Base-by-base conservation (phyloP, 2,888 invertebrate species). In the Cremastinae sp. region DNA sequence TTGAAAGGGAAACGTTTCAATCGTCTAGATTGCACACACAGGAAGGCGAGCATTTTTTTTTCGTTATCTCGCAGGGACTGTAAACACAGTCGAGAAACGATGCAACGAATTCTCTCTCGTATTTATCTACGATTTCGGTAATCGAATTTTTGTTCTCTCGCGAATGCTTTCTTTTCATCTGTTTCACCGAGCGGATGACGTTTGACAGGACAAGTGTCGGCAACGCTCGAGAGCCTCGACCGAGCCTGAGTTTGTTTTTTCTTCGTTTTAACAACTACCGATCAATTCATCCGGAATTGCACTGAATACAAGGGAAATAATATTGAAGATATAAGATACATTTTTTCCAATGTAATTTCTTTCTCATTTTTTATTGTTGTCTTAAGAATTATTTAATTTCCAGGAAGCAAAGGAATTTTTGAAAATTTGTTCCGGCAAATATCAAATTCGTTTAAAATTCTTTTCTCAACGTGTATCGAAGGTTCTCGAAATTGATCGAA, bases 121-220 rank as follows among this genome's bases (percentile, higher is more conserved):
- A 82, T 87, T 87, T 87, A 86, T 85, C 83, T 83, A 85, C 83
- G 82, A 80, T 81, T 75, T 76, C 65, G 82, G 80, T 86, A 87
- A 87, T 86, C 83, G 83, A 85, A 82, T 87, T 86, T 84, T 82
- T 81, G 79, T 73, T 78, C 83, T 75, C 78, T 78, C 72, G 78
- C 74, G 78, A 78, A 71, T 88, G 88, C 88, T 88, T 87, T 87
- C 86, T 86, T 87, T 87, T 84, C 87, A 87, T 87, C 85, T 84
- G 82, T 85, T 85, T 86, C 83, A 83, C 62, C 56, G 72, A 75
- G 72, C 68, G 62, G 75, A 75, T 22, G 56, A 55, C 51, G 37
- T 35, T 45, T 41, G 55, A 58, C 18, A 12, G 16, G 47, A 58
- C 43, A 64, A 69, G 28, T 28, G 28, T 28, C 28, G 28, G 28